phyloP scores from a whole-genome alignment of 2,797 vertebrate species.

The Dendrocincla fuliginosa region DNA sequence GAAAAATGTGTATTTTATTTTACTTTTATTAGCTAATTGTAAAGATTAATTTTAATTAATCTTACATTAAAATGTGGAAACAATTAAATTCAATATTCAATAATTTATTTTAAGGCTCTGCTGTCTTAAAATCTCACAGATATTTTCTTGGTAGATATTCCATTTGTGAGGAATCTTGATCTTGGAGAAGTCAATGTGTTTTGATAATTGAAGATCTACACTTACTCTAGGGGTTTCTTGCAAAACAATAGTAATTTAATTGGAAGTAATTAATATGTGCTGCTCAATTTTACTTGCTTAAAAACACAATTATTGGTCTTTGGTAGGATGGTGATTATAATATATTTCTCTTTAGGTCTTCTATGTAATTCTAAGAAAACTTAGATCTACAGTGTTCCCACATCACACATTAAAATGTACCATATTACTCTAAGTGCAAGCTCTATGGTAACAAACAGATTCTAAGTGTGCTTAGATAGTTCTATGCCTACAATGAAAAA shows the following conservation, averaged over 20 bases:
- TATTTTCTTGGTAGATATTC: neutral
- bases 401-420: neutral
- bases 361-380: neutral
- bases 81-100: neutral
- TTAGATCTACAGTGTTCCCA: neutral
- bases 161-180: neutral
- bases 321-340: neutral
- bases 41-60: neutral
- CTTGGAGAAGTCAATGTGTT: neutral
- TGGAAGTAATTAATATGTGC: neutral
- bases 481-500: neutral
- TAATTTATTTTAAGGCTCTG: neutral
- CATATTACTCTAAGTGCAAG: neutral
- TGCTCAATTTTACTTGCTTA: neutral
- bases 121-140: neutral
- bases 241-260: neutral
- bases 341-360: neutral
- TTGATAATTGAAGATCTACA: neutral
- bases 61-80: neutral
- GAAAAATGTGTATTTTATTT: neutral
- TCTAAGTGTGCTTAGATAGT: neutral
- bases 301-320: neutral
- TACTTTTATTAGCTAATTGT: neutral
- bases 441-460: neutral
- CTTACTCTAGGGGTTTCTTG: neutral